Conservation (phyloP, 2,797 vertebrate species). For the Myotis planiceps region DNA sequence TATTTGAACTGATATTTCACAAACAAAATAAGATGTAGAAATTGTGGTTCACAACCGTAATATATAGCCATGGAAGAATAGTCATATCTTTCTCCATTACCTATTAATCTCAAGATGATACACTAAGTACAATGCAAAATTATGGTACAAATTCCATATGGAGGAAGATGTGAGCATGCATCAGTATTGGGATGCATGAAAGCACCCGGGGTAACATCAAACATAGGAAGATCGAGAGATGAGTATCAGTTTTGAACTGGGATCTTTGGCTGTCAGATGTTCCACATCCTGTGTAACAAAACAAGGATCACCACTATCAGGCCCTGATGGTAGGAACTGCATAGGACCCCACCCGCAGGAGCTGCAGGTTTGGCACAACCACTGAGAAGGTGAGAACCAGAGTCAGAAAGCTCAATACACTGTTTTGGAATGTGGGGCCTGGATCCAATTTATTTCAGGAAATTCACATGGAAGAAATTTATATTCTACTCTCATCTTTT, state of each 20-base stretch:
- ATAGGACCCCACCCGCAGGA: no score
- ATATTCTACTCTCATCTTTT: background rate
- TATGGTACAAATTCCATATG: background rate
- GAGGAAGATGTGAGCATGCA: background rate
- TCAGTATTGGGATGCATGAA: no score
- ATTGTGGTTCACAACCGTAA: background rate
- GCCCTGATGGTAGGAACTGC: fast-evolving
- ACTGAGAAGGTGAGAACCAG: background rate
- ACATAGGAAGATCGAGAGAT: background rate
- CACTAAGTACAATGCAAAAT: background rate
- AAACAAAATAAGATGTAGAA: background rate
- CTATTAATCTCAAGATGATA: no score
- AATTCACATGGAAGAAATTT: background rate
- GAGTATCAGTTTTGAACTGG: background rate
- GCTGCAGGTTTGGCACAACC: background rate
- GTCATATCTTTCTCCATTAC: no score
- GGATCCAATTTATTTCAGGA: background rate
- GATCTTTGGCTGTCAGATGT: background rate
- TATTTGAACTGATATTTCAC: background rate
- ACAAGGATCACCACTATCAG: fast-evolving
- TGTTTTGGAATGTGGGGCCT: background rate
- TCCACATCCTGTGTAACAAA: background rate
- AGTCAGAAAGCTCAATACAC: background rate
- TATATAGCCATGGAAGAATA: background rate
- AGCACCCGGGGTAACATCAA: fast-evolving